Evolutionary conservation across 2,797 vertebrate species (phyloP), one percentile per base, ranked within the genome.

Genomic region (Ibycter americanus): DNA sequence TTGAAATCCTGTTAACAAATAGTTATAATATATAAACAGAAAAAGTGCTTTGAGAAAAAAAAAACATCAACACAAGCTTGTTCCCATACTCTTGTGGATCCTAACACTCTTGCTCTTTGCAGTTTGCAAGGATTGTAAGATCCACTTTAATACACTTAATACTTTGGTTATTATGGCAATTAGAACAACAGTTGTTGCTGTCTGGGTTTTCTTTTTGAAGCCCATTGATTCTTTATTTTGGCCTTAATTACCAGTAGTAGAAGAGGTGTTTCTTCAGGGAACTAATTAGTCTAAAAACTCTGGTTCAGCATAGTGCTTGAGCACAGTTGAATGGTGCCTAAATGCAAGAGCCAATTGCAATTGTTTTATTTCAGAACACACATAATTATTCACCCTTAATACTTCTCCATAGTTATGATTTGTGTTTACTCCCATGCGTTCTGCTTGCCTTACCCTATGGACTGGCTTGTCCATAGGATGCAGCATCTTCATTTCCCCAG

Each of bases 231-330:
- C 78, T 80, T 93, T 85, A 32, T 77, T 67, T 91, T 89, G 63
- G 29, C 76, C 42, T 87, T 80, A 89, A 92, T 91, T 95, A 54
- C 52, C 27, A 78, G 34, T 29, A 67, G 55, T 27, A 87, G 86
- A 77, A 91, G 74, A 83, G 67, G 56, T 63, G 71, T 85, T 96
- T 94, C 90, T 96, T 92, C 59, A 38, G 94, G 89, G 89, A 95
- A 29, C 81, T 92, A 85, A 90, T 91, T 90, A 95, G 68, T 83
- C n/a, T 74, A 17, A 85, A 72, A 89, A 63, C 71, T 56, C 56
- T 65, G 23, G 52, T 85, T 93, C 78, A 47, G 47, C 4, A 2
- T 7, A 18, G 55, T 6, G 36, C 52, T 36, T 63, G 46, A 81
- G 63, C 65, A 47, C 29, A 40, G n/a, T 73, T 38, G 2, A 79